Evolutionary conservation across 2,797 vertebrate species (phyloP), one percentile per base, ranked within the genome.

Genomic region (Buceros bicornis): DNA sequence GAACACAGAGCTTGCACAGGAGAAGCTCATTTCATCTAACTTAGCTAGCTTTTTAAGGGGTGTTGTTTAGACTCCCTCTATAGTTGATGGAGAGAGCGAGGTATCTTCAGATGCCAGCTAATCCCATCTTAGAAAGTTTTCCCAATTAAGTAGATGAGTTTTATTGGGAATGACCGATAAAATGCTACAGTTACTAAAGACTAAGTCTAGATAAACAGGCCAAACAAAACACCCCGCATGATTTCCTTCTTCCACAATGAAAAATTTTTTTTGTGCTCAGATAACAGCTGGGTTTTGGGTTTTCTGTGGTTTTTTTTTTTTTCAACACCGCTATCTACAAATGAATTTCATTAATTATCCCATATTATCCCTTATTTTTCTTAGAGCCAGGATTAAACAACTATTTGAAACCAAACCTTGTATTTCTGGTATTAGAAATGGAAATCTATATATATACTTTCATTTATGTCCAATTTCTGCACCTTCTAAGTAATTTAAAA

Each of bases 231-330:
- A 40, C 37, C 37, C 37, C 12, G 37, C 37, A 2, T 22, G 19
- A 57, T 48, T 70, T 61, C 1, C n/a, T 77, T 58, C 7, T 85
- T 79, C 88, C 28, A 45, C 13, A 25, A 26, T 12, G 3, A 76
- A 42, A 42, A 45, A 19, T 19, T 10, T 58, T 56, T 66, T 76
- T 15, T 54, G 10, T 80, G 5, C 13, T 67, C 13, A 31, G 31
- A 6, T 21, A 71, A 25, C 4, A 53, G 5, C 5, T 31, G 2
- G 2, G 1, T 31, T 13, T n/a, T 8, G 5, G 45, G 45, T 16
- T 10, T 56, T 26, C 7, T 28, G 4, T 29, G 28, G 5, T 10
- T 35, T 40, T 22, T 31, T 40, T 21, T 40, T 35, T 26, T 29
- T 5, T 5, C 29, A 31, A 43, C 13, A 60, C 11, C 22, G 14